Evolutionary conservation across 1,140 invertebrate species (phyloP).

Genomic region (Drosophila nigromelanica): DNA sequence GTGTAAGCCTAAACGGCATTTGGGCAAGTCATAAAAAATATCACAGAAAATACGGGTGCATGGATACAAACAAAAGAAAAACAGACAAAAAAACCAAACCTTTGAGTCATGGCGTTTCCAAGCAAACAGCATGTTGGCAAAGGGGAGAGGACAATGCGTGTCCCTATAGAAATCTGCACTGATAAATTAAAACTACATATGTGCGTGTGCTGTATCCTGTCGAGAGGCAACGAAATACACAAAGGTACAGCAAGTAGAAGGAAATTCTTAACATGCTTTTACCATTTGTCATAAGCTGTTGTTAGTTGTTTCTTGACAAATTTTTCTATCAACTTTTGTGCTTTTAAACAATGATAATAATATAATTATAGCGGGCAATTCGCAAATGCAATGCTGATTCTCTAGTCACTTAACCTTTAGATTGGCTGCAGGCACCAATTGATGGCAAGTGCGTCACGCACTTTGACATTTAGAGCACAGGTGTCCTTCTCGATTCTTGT

Average conservation of each 20-base stretch:
- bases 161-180: conserved; percentile 22
- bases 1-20: conserved; percentile 57
- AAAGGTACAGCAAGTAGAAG: conserved; percentile 23
- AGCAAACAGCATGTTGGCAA: neutral
- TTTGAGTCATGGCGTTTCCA: neutral
- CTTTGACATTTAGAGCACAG: neutral
- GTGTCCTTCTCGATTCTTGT: neutral
- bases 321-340: conserved; percentile 25
- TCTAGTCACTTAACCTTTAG: too few relatives aligned
- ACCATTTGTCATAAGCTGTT: conserved; percentile 22
- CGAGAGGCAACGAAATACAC: conserved; percentile 30
- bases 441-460: too few relatives aligned
- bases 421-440: too few relatives aligned
- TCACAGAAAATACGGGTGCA: conserved; percentile 8
- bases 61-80: neutral
- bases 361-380: too few relatives aligned
- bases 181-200: conserved; percentile 70
- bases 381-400: too few relatives aligned
- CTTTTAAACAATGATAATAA: conserved; percentile 23
- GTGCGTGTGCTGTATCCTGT: conserved; percentile 30
- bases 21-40: conserved; percentile 58
- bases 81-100: neutral
- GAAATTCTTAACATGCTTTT: conserved; percentile 38
- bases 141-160: conserved; percentile 21
- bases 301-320: neutral